Conservation (phyloP, 2,797 vertebrate species). For the Lophius americanus region DNA sequence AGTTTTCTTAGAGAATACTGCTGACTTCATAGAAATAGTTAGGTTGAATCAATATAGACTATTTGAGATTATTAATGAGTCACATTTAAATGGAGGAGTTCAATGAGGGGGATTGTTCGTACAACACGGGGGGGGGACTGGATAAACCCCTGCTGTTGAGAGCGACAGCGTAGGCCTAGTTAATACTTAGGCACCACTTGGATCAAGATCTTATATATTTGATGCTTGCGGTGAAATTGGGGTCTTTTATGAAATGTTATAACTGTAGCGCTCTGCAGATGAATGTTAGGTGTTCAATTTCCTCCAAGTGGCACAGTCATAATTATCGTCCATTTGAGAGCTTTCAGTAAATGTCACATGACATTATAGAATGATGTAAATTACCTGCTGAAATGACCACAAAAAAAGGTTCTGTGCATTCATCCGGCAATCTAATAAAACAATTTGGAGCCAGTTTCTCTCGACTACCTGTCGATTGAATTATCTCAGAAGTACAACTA, state of each 20-base stretch:
- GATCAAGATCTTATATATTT: slow-evolving; percentile 15
- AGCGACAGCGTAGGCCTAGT: not conserved
- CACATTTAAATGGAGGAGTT: no score
- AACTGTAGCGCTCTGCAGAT: slow-evolving; percentile 26
- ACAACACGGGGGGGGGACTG: no score
- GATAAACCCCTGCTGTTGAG: no score
- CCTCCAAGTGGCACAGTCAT: slow-evolving; percentile 31
- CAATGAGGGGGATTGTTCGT: no score
- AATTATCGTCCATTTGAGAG: slow-evolving; percentile 49
- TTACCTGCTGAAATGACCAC: slow-evolving; percentile 33
- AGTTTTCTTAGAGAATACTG: no score
- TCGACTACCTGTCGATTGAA: slow-evolving; percentile 59
- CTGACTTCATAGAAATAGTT: no score
- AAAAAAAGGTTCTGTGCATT: slow-evolving; percentile 30
- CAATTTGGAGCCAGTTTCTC: slow-evolving; percentile 45
- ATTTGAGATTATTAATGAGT: no score
- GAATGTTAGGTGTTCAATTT: slow-evolving; percentile 56
- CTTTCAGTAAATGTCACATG: slow-evolving; percentile 52
- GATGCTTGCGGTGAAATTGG: slow-evolving; percentile 8
- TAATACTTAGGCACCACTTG: slow-evolving; percentile 15
- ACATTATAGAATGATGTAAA: slow-evolving; percentile 44
- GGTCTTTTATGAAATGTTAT: slow-evolving; percentile 15
- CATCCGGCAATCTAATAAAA: slow-evolving; percentile 51
- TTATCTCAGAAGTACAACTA: slow-evolving; percentile 49
- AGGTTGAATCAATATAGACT: no score